Conservation (phyloP, 2,113 vertebrate species). For the Gopherus evgoodei region DNA sequence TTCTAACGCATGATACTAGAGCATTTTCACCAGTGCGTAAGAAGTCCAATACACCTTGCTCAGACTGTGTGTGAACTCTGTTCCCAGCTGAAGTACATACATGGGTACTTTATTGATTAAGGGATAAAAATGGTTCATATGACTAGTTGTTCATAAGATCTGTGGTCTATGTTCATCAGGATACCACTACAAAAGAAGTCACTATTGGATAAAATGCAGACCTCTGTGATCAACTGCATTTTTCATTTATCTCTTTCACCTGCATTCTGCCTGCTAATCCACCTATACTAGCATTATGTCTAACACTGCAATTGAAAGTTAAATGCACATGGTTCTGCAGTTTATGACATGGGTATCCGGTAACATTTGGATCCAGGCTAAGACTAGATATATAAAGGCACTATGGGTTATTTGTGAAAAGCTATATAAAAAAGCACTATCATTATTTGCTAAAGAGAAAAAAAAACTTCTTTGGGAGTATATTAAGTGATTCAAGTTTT, state of each 20-base stretch:
- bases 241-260: not conserved
- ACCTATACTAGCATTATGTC: not conserved
- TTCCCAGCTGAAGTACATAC: not conserved
- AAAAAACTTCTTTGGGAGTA: fast-evolving
- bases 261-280: not conserved
- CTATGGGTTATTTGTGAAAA: not conserved
- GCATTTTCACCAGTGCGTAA: too few relatives aligned
- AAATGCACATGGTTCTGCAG: not conserved
- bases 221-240: not conserved
- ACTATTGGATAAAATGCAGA: not conserved
- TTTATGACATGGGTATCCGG: not conserved
- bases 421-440: fast-evolving
- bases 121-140: not conserved
- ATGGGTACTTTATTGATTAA: not conserved
- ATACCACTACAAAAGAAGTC: not conserved
- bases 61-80: not conserved
- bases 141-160: not conserved
- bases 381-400: not conserved
- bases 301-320: not conserved
- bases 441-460: not conserved
- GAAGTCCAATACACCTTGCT: too few relatives aligned
- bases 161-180: not conserved
- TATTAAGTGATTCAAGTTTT: not conserved
- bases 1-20: not conserved
- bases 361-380: not conserved